A percentile compares a stretch with the other conserved stretches of the same genome.
Evolutionary conservation across 2,797 vertebrate genomes (phyloP).

Genomic region (Dendrocincla fuliginosa): DNA sequence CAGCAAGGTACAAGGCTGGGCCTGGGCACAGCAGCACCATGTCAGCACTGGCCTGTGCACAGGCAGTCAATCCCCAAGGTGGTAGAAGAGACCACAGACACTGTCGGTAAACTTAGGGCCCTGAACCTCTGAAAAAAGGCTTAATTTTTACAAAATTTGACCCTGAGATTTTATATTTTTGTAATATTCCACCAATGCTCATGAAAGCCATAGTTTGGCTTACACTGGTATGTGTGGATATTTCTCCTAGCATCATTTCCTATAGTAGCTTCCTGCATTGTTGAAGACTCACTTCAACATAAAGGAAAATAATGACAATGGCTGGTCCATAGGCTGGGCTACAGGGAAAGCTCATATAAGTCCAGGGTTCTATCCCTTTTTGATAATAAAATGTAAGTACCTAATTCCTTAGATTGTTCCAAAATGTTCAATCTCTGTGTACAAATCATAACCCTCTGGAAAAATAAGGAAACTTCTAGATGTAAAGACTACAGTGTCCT

Average conservation of each 20-base stretch:
- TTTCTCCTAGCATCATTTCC: background rate
- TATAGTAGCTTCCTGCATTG: background rate
- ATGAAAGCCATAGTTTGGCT: background rate
- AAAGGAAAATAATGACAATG: background rate
- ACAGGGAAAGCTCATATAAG: background rate
- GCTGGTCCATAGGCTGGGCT: background rate
- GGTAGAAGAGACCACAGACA: background rate
- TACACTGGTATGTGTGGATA: background rate
- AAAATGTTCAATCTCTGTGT: background rate
- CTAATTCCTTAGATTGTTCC: background rate
- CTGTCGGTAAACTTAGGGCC: background rate
- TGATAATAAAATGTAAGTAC: background rate
- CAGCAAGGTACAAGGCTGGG: background rate
- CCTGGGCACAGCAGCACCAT: rapidly evolving
- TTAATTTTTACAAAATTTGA: background rate
- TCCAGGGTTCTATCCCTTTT: background rate
- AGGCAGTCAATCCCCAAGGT: background rate
- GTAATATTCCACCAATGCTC: background rate
- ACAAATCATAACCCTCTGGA: background rate
- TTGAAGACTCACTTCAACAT: background rate
- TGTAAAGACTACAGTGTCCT: background rate
- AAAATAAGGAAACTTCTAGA: background rate
- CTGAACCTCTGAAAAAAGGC: background rate
- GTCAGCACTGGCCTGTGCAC: background rate
- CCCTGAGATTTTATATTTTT: background rate